Percentiles rank a stretch among this genome's conserved stretches.
Evolutionary conservation across 2,113 vertebrate species (phyloP).

Genomic region (Pseudopipra pipra): DNA sequence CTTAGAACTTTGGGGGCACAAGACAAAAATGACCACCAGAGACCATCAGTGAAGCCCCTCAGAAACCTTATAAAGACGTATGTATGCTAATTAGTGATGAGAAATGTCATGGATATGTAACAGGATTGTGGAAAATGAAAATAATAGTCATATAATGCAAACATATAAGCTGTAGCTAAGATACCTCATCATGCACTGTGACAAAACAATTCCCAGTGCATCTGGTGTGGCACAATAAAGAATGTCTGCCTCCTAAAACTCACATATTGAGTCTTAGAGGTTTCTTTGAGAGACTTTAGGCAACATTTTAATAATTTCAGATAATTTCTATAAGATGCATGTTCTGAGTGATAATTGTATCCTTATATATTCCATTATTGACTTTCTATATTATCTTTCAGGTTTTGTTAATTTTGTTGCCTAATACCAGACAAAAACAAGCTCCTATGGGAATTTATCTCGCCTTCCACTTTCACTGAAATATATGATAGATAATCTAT

Average conservation of each 20-base stretch:
- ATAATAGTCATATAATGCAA: neutral
- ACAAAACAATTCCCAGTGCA: neutral
- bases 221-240: neutral
- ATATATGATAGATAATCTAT: neutral
- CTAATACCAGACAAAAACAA: neutral
- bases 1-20: neutral
- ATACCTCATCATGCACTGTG: neutral
- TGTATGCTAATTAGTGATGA: neutral
- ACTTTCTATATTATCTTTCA: neutral
- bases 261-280: neutral
- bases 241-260: neutral
- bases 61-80: neutral
- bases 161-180: neutral
- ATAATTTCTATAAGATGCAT: neutral
- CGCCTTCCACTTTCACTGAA: neutral
- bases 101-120: neutral
- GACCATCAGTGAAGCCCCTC: neutral
- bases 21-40: neutral
- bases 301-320: neutral
- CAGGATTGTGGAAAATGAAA: neutral
- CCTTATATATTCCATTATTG: neutral
- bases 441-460: neutral
- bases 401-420: neutral
- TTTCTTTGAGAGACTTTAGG: neutral
- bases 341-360: neutral